phyloP scores from a whole-genome alignment of 2,797 vertebrate species.

The Chelon auratus region DNA sequence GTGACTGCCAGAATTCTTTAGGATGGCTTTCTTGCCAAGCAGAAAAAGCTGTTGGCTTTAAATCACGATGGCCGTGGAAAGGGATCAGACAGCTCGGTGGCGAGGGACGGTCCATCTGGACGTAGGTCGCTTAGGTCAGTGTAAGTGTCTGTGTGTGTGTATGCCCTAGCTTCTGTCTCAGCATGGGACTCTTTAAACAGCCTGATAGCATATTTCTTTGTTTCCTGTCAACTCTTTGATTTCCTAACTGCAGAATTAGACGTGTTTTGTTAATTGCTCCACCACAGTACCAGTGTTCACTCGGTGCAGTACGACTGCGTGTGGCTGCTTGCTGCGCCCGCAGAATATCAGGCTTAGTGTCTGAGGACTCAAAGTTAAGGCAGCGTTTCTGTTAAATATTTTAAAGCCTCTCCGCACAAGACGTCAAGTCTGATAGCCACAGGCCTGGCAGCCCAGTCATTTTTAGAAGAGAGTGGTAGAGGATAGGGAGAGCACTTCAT shows the following conservation, averaged over 20 bases:
- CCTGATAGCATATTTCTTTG: constrained; percentile 22
- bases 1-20: constrained; percentile 71
- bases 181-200: constrained; percentile 27
- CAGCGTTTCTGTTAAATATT: constrained; percentile 85
- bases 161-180: constrained; percentile 9
- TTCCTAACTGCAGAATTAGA: constrained; percentile 52
- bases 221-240: constrained; percentile 26
- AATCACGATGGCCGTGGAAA: constrained; percentile 35
- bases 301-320: constrained; percentile 28
- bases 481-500: constrained; percentile 82
- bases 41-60: constrained; percentile 42
- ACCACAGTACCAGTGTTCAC: constrained; percentile 43
- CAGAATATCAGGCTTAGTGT: constrained; percentile 62
- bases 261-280: constrained; percentile 47
- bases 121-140: constrained; percentile 44
- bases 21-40: constrained; percentile 58
- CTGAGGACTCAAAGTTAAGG: constrained; percentile 80
- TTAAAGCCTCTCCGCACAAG: constrained; percentile 82
- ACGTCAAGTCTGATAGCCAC: constrained; percentile 80
- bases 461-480: constrained; percentile 82
- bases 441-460: constrained; percentile 79
- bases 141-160: constrained; percentile 11
- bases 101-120: constrained; percentile 54
- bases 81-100: constrained; percentile 50
- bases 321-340: constrained; percentile 42